Conservation (phyloP, 2,888 invertebrate genomes). For the Coecobrya sp. region DNA sequence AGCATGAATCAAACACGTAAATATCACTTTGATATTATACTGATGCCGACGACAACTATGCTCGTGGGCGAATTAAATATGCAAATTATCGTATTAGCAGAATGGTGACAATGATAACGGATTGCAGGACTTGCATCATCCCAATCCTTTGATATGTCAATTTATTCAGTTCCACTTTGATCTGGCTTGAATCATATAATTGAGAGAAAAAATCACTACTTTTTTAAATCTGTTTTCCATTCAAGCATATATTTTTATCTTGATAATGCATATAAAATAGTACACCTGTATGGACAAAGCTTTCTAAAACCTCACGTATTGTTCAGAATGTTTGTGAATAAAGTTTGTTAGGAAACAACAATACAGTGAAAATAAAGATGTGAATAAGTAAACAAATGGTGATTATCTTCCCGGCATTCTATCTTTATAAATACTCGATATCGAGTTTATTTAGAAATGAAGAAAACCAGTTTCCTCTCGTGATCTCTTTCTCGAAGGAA, state of each 20-base stretch:
- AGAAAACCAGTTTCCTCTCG: conserved; percentile 67
- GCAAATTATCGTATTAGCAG: conserved; percentile 51
- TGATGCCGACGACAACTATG: neutral
- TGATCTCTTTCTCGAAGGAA: conserved; percentile 53
- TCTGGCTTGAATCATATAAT: neutral
- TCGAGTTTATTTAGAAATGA: conserved; percentile 77
- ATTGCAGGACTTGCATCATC: neutral
- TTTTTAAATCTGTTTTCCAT: too few species aligned
- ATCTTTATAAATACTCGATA: conserved; percentile 79
- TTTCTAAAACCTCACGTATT: too few species aligned
- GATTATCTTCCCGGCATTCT: conserved; percentile 25
- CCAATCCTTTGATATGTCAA: neutral
- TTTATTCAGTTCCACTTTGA: neutral
- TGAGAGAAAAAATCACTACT: too few species aligned
- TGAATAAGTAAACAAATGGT: neutral
- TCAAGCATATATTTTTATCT: too few species aligned
- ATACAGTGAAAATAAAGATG: neutral
- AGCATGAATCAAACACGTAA: neutral
- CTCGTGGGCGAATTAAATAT: conserved; percentile 52
- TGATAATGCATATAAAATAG: too few species aligned
- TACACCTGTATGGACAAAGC: too few species aligned
- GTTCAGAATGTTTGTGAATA: too few species aligned
- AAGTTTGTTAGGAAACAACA: neutral
- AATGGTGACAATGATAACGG: neutral
- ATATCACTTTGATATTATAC: neutral